Evolutionary conservation across 2,113 vertebrate genomes (phyloP).

Genomic region (Xiphophorus couchianus): DNA sequence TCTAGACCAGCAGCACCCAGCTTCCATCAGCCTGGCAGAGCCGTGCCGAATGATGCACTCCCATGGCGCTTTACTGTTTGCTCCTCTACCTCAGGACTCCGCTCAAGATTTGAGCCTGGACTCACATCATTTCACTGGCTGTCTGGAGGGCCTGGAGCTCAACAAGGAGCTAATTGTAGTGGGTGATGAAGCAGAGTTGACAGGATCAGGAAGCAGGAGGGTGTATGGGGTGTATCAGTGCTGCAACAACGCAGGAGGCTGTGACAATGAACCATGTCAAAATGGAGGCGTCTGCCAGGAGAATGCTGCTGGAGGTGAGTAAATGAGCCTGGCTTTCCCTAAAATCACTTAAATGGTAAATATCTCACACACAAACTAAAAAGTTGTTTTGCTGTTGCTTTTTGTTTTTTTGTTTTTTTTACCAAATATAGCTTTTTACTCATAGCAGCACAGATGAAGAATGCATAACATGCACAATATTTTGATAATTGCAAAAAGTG

Average conservation of each 20-base stretch:
- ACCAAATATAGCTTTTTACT: no score
- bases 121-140: conserved; percentile 82
- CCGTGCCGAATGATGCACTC: conserved; percentile 76
- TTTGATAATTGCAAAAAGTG: neutral
- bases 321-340: no score
- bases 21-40: conserved; percentile 67
- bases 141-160: conserved; percentile 85
- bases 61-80: conserved; percentile 81
- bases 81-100: conserved; percentile 40
- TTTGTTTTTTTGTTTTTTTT: no score
- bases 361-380: neutral
- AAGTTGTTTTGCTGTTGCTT: neutral
- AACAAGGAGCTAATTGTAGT: conserved; percentile 78
- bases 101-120: conserved; percentile 25
- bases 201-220: conserved; percentile 68
- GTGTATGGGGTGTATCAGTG: conserved; percentile 84
- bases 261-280: conserved; percentile 82
- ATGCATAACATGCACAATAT: neutral
- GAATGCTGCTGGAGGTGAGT: conserved; percentile 79
- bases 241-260: conserved; percentile 75
- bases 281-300: conserved; percentile 86
- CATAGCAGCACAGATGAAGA: neutral
- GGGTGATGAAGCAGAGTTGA: conserved; percentile 56
- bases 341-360: neutral
- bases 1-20: conserved; percentile 73